These are phyloP conservation scores for Subanguina moxae DNA, from an alignment of 1,140 invertebrate species.

Conservation along the genomic window DNA sequence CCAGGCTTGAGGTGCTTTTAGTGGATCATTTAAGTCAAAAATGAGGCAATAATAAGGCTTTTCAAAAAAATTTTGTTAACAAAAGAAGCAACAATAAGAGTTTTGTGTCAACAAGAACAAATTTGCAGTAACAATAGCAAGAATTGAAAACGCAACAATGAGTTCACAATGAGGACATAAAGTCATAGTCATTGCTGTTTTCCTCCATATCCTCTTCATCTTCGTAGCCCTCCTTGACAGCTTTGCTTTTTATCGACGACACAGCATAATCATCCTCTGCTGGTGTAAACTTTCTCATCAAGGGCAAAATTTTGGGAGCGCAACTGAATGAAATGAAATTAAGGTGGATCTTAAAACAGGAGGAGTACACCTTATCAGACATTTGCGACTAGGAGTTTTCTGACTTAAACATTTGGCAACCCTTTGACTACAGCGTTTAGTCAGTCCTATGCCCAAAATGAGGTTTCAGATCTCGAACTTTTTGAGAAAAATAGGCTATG, in stretches of 20 bases:
- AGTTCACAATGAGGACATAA: constrained; percentile 1
- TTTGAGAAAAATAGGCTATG: not conserved
- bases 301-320: constrained; percentile 9
- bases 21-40: too few species aligned
- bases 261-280: not conserved
- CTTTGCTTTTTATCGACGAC: not conserved
- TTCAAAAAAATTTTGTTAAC: too few species aligned
- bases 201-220: not conserved
- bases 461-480: too few species aligned
- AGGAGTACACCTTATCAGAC: not conserved
- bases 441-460: not conserved
- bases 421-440: too few species aligned
- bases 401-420: too few species aligned
- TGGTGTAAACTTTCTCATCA: constrained; percentile 12
- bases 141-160: too few species aligned
- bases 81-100: too few species aligned
- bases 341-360: not conserved
- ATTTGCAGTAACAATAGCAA: too few species aligned
- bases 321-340: constrained; percentile 13
- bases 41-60: too few species aligned
- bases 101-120: too few species aligned
- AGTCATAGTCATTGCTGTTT: constrained; percentile 6
- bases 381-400: not conserved
- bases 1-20: too few species aligned
- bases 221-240: not conserved